A percentile compares a stretch with the other conserved stretches of the same genome.
Conservation (phyloP, 1,140 invertebrate genomes). For the Elysia chlorotica region DNA sequence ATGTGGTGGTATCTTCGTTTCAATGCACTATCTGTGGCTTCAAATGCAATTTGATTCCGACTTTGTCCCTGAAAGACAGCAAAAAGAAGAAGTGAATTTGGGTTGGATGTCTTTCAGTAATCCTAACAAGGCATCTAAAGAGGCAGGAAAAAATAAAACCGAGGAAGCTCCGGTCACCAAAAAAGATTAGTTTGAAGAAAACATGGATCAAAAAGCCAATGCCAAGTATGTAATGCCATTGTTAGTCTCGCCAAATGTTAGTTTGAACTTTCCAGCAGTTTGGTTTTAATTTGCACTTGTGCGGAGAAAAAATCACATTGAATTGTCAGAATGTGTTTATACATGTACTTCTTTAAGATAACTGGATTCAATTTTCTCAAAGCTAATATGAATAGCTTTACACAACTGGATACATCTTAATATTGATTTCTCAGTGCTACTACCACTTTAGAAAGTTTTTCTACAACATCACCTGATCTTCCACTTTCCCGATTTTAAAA, state of each 20-base stretch:
- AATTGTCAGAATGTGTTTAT: neutral
- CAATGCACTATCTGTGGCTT: conserved; percentile 30
- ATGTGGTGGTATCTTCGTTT: conserved; percentile 15
- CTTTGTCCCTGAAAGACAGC: conserved; percentile 24
- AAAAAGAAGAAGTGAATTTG: conserved; percentile 13
- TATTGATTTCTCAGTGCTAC: too few species aligned
- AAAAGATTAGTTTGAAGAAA: neutral
- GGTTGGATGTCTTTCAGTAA: neutral
- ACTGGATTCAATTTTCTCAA: too few species aligned
- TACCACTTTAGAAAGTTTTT: too few species aligned
- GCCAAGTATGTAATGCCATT: neutral
- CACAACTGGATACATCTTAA: too few species aligned
- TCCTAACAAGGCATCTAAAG: neutral
- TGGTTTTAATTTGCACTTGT: too few species aligned
- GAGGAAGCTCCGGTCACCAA: neutral
- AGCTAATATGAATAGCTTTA: too few species aligned
- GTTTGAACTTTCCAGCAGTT: neutral
- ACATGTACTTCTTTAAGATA: too few species aligned
- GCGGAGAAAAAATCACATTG: neutral
- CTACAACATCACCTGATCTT: too few species aligned
- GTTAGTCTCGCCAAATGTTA: too few species aligned
- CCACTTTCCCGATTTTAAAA: neutral
- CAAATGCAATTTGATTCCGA: conserved; percentile 25
- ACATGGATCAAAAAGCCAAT: neutral
- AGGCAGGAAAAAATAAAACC: too few species aligned